Base-by-base conservation (phyloP, 2,888 invertebrate genomes). In the Drosophila mimetica region DNA sequence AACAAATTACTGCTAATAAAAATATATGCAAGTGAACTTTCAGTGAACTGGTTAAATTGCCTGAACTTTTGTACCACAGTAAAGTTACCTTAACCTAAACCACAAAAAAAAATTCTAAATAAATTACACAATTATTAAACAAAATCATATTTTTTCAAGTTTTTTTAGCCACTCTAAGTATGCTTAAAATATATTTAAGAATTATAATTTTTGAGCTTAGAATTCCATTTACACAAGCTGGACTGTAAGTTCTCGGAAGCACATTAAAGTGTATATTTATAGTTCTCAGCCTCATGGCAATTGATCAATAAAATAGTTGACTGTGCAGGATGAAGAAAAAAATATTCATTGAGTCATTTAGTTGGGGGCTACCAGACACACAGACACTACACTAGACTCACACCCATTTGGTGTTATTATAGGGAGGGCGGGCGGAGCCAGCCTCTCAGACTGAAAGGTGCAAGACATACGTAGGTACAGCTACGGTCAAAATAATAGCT, bases 271-370 rank as follows among this genome's bases (percentile, higher is more conserved):
- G 4, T 55, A 55, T 51, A 55, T 51, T 51, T 52, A 55, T 36
- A 36, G 36, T 52, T 36, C 34, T 52, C 52, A 25, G 59, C 20
- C 53, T 60, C 47, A 37, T 25, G 18, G 63, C 44, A 65, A 69
- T 81, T 63, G 64, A 28, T 73, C 41, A 66, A 47, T 61, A 61
- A 47, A 61, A 30, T 47, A 47, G 63, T 46, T 61, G 37, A 36
- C 63, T 46, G 46, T 32, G 61, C 55, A 63, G 58, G 58, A 63
- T 44, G 20, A 44, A 36, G 34, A 28, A 39, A 42, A 20, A 58
- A 59, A 44, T 18, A 73, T 83, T 53, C 63, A 79, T 79, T 79
- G 80, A 79, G 67, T 79, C 71, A 77, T 57, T 51, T 57, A 57
- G 60, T 59, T 32, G 55, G 47, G 48, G 47, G 48, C 18, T 20